Evolutionary conservation across 1,140 invertebrate genomes (phyloP), one percentile per base, ranked within the genome.

Genomic region (Parasteatoda tepidariorum): DNA sequence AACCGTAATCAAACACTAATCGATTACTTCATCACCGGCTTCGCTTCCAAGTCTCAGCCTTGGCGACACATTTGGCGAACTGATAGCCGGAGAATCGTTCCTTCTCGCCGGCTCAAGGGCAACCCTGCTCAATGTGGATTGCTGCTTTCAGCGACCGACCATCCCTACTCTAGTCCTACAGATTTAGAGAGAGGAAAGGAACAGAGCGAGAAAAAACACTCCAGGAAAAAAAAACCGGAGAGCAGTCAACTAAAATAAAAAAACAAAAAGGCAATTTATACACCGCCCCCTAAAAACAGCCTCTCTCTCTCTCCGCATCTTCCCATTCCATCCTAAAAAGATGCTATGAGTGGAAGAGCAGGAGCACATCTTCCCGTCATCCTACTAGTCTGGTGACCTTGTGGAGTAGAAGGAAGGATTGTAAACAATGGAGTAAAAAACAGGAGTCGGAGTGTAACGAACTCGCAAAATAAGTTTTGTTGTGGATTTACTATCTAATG

Each of bases 381-480:
- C 34, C 66, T 26, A 13, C 66, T 38, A 22, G 48, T 48, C 41
- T 18, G 70, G 70, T 73, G 70, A 73, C 70, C 70, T 73, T 73
- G 70, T 73, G 70, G n/a, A 15, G 26, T 30, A 59, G 70, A 28
- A 34, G 38, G 38, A 48, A 73, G 41, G 68, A 71, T 57, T 57
- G 70, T 73, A 73, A 73, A 73, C 70, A 73, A 73, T 73, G 70
- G 70, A 73, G 70, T 59, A 73, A 73, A 30, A 48, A 18, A 30
- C 11, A 61, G 22, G 22, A 24, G 59, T 22, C 59, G 26, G 59
- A 61, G 59, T 61, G 59, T 9, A 61, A 24, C 22, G 28, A 61
- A 61, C 22, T 26, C 22, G 59, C 28, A 30, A 11, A 24, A 24
- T 33, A 24, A 34, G 54, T 48, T 57, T 22, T 73, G 70, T 31